Evolutionary conservation across 2,888 invertebrate genomes (phyloP), one percentile per base, ranked within the genome.

Genomic region (Neocrepidodera transversa): DNA sequence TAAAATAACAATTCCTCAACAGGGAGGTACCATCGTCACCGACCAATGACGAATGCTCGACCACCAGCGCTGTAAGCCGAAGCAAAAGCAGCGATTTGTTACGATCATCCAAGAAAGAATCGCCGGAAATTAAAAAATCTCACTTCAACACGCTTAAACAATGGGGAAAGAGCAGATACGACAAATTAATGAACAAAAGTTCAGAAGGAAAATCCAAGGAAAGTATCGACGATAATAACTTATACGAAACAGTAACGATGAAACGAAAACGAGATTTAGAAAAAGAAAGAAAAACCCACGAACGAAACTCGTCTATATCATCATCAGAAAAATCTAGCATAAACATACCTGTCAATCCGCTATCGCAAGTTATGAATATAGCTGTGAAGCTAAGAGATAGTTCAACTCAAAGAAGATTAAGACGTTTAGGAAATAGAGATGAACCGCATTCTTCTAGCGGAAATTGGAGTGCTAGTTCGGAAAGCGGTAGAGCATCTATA

Each of bases 401-500:
- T 51, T 87, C 91, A 1, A 84, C 86, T 28, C 87, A 90, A 77
- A 85, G 89, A 69, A 81, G 91, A 65, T 84, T 89, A 71, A 82
- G 91, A 60, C 82, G 90, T 62, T 85, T 85, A 30, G 88, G 86
- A 13, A 80, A 82, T 52, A 90, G 89, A 77, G 93, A 93, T 64
- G 92, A 93, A 73, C 90, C 89, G 28, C 91, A 94, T 79, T 94
- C 94, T 1, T 93, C 93, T 10, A 91, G 92, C 71, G 96, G 96
- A 32, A 95, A 96, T 80, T 96, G 96, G 96, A 93, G 93, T 68
- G 95, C 93, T 1, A 95, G 94, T 74, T 93, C 93, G 0, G 93
- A 93, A 78, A 93, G 92, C 52, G 93, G 93, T 14, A 83, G 93
- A 62, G 91, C 92, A 3, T 92, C 92, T 53, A 89, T 93, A 60